These are phyloP conservation scores for Drosophila kepulauana DNA, from an alignment of 1,140 invertebrate genomes.

Conservation along the genomic window DNA sequence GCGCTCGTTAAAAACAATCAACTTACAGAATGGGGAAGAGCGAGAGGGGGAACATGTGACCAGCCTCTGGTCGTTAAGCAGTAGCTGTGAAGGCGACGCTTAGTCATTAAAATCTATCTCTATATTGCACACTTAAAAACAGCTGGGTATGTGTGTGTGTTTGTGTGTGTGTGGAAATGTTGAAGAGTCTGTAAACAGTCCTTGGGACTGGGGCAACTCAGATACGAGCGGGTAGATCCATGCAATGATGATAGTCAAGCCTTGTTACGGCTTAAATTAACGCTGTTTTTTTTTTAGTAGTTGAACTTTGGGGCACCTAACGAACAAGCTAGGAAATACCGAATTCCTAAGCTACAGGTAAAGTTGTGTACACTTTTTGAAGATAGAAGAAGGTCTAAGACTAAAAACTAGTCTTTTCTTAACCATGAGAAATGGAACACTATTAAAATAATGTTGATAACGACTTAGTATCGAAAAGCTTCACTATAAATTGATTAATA, in stretches of 20 bases:
- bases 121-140: background rate
- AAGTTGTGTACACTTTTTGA: background rate
- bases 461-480: no score
- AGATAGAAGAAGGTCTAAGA: background rate
- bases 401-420: background rate
- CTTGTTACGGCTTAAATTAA: slow-evolving; percentile 13
- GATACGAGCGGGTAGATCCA: slow-evolving; percentile 27
- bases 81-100: slow-evolving; percentile 57
- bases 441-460: no score
- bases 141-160: background rate
- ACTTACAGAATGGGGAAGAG: background rate
- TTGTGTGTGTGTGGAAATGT: background rate
- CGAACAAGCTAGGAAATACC: background rate
- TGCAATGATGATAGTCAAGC: slow-evolving; percentile 31
- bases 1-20: slow-evolving; percentile 59
- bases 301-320: background rate
- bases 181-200: slow-evolving; percentile 3
- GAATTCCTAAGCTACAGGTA: background rate
- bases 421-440: no score
- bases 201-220: background rate
- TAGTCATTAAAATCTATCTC: slow-evolving; percentile 52
- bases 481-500: no score
- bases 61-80: slow-evolving; percentile 50
- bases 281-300: background rate
- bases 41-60: background rate